Base-by-base conservation (phyloP, 2,888 invertebrate species). In the Drosophila flavopinicola region DNA sequence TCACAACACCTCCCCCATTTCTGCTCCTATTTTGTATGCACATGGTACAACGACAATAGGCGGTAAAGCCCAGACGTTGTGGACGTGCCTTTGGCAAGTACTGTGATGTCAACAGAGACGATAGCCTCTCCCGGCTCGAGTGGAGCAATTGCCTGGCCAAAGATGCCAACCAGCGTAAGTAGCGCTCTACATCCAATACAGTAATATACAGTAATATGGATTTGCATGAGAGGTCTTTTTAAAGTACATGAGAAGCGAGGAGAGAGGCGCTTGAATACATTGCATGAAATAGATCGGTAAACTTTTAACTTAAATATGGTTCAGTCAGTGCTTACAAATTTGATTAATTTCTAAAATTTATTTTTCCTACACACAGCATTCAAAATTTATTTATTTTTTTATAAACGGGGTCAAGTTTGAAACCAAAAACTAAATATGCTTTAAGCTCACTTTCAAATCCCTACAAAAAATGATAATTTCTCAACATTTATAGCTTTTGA, bases 41-140 rank as follows among this genome's bases (percentile, higher is more conserved):
- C 20, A 41, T 33, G 23, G 45, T 51, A 33, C 42, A 42, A 33
- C 35, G n/a, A n/a, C 35, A 41, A 35, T 54, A 72, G 94, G 95
- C 96, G 65, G 96, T 98, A 51, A 95, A 95, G 88, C 98, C 98
- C 32, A 95, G 95, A 90, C 93, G 96, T 48, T 98, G 98, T 92
- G 96, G 98, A 41, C 95, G 96, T 85, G 94, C 95, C 32, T 98
- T 98, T 93, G 95, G 96, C 15, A 94, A 95, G 75, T 95, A 95
- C 80, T 98, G 98, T 92, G 98, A 98, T 91, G 93, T 94, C 51
- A 94, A 98, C 91, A 93, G 93, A 49, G 96, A 98, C 91, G 94
- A 95, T 41, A 93, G 93, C 84, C 94, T 98, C 68, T 94, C 95
- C 27, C 93, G 94, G 65, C 92, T 93, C 54, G 98, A 98, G 91